Evolutionary conservation across 2,797 vertebrate genomes (phyloP), one percentile per base, ranked within the genome.

Genomic region (Gadopsis bispinosus): DNA sequence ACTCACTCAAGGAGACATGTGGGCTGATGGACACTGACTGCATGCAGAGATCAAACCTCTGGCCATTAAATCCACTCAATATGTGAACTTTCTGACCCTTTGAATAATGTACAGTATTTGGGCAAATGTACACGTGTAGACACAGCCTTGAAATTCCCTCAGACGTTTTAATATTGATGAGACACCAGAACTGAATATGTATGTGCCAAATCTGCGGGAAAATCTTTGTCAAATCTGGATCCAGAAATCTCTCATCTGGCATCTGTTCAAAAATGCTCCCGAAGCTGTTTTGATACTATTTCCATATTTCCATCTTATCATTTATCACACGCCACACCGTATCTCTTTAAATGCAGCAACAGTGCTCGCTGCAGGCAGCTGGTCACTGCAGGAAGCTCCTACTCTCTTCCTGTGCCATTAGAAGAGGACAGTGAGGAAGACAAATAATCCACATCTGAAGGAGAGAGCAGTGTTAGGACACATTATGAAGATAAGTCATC

Each of bases 341-440:
- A 14, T 39, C 22, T 11, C 47, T 63, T 81, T 53, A 64, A 77
- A 69, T 71, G 80, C 60, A 55, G 48, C 48, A 41, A 14, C 62
- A 35, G 45, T 53, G 39, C 71, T 80, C n/a, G 62, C 73, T 73
- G 76, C 77, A 41, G 71, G 74, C 64, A 64, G 64, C 54, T 47
- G 82, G 67, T 61, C 80, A 78, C 83, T 51, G 84, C 85, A 68
- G 73, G 85, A 84, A 72, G 76, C 77, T 66, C 55, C 73, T 1
- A 0, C n/a, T 76, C 69, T 65, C 74, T 68, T 77, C 72, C 73
- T 59, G 37, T 55, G 59, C 54, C 50, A 26, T 69, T 69, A 39
- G 20, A 61, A 69, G 41, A 16, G 71, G 78, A 81, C 75, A 79
- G 75, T 75, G 83, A 85, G 58, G 82, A 77, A 83, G 80, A 85